A percentile compares a stretch with the other conserved stretches of the same genome.
These are phyloP conservation scores for Philereme transversata DNA, from an alignment of 2,888 invertebrate genomes.

Conservation along the genomic window DNA sequence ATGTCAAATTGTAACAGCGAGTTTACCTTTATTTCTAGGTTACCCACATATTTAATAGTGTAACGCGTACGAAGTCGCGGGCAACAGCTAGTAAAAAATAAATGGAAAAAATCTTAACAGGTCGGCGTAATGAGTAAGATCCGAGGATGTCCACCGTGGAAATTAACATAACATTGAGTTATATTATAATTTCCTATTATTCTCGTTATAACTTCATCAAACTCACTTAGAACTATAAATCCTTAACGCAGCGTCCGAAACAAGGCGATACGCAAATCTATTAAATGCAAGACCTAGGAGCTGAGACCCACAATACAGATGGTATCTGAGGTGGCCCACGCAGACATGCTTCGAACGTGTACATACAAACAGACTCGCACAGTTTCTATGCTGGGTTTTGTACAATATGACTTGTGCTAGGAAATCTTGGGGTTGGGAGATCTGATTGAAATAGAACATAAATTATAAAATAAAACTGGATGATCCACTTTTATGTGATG, in stretches of 20 bases:
- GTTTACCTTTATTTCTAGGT: no score
- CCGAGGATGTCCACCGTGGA: no score
- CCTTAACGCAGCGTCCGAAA: slow-evolving; percentile 13
- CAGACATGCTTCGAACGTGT: slow-evolving; percentile 37
- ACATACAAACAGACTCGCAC: background rate
- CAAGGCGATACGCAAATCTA: slow-evolving; percentile 46
- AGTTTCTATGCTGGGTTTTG: slow-evolving; percentile 5
- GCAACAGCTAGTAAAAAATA: no score
- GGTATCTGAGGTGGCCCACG: slow-evolving; percentile 46
- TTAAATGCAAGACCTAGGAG: slow-evolving; percentile 36
- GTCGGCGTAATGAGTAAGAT: no score
- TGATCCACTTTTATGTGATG: background rate
- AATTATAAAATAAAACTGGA: background rate
- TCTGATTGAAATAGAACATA: background rate
- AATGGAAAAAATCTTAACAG: no score
- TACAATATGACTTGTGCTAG: background rate
- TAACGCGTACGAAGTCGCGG: no score
- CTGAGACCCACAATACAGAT: slow-evolving; percentile 48
- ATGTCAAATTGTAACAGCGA: no score
- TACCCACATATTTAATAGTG: no score
- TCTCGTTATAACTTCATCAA: no score
- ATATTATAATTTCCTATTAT: no score
- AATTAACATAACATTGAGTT: no score
- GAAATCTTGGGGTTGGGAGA: background rate
- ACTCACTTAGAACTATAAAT: background rate